These are phyloP conservation scores for Caenorhabditis uteleia DNA, from an alignment of 2,888 invertebrate genomes.

Conservation along the genomic window DNA sequence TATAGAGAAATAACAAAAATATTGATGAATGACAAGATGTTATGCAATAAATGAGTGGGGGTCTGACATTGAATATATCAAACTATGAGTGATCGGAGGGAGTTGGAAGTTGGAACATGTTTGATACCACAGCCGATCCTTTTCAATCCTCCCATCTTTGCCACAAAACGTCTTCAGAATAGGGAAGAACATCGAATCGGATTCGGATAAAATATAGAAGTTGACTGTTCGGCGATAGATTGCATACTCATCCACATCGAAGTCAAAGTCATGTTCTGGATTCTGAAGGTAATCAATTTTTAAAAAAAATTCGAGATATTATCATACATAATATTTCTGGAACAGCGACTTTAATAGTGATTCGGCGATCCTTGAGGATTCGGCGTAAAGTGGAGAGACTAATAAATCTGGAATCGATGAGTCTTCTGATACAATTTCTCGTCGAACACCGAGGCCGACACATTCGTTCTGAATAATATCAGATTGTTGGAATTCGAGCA, in stretches of 20 bases:
- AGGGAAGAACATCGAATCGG: slow-evolving; percentile 5
- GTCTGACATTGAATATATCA: slow-evolving; percentile 14
- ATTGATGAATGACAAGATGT: slow-evolving; percentile 1
- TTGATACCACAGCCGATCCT: slow-evolving; percentile 15
- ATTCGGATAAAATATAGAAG: slow-evolving; percentile 18
- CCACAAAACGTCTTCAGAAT: slow-evolving; percentile 14
- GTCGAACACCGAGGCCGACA: slow-evolving; percentile 16
- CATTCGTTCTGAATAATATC: slow-evolving; percentile 1
- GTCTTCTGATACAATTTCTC: no score
- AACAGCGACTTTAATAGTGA: slow-evolving; percentile 7
- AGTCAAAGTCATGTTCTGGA: slow-evolving; percentile 33
- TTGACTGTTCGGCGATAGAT: slow-evolving; percentile 32
- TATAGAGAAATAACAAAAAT: not conserved
- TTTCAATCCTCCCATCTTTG: slow-evolving; percentile 8
- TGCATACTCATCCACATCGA: slow-evolving; percentile 25
- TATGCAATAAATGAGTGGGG: no score
- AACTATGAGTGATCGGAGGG: slow-evolving; percentile 11
- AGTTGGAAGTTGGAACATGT: slow-evolving; percentile 25
- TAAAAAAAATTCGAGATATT: not conserved
- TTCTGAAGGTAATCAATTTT: slow-evolving; percentile 15
- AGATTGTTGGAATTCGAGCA: not conserved
- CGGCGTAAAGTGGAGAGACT: slow-evolving; percentile 23
- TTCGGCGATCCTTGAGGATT: slow-evolving; percentile 5
- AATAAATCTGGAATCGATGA: slow-evolving; percentile 23
- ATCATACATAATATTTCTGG: slow-evolving; percentile 22